phyloP scores from a whole-genome alignment of 2,113 vertebrate species.

The Trichomycterus rosablanca region DNA sequence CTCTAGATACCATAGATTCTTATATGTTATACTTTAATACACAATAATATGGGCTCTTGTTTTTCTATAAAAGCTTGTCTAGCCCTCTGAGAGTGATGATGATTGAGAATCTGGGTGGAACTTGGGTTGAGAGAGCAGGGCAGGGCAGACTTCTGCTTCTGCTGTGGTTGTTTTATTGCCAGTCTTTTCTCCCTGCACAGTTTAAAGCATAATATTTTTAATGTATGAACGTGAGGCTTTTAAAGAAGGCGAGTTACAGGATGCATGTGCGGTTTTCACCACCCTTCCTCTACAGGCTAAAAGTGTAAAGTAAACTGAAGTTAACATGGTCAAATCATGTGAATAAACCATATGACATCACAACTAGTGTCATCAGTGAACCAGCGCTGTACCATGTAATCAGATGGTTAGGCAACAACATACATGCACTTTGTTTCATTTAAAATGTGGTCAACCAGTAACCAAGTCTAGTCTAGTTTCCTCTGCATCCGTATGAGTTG shows the following conservation, averaged over 20 bases:
- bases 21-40: too few relatives aligned
- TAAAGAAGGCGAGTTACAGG: constrained; percentile 9
- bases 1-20: too few relatives aligned
- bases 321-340: not conserved
- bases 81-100: not conserved
- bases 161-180: not conserved
- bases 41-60: too few relatives aligned
- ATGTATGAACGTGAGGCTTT: constrained; percentile 20
- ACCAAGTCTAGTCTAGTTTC: not conserved
- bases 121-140: not conserved
- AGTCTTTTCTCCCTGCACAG: constrained; percentile 30
- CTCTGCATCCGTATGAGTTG: constrained; percentile 2
- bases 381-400: not conserved
- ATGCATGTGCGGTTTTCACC: not conserved
- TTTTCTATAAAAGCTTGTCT: not conserved
- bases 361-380: too few relatives aligned
- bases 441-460: constrained; percentile 1
- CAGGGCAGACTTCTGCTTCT: not conserved
- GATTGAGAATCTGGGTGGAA: not conserved
- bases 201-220: constrained; percentile 42
- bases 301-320: not conserved
- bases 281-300: not conserved
- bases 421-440: constrained; percentile 9
- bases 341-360: too few relatives aligned
- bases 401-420: not conserved